These are phyloP conservation scores for Halcyon malimbica DNA, from an alignment of 2,113 vertebrate species.

Conservation along the genomic window DNA sequence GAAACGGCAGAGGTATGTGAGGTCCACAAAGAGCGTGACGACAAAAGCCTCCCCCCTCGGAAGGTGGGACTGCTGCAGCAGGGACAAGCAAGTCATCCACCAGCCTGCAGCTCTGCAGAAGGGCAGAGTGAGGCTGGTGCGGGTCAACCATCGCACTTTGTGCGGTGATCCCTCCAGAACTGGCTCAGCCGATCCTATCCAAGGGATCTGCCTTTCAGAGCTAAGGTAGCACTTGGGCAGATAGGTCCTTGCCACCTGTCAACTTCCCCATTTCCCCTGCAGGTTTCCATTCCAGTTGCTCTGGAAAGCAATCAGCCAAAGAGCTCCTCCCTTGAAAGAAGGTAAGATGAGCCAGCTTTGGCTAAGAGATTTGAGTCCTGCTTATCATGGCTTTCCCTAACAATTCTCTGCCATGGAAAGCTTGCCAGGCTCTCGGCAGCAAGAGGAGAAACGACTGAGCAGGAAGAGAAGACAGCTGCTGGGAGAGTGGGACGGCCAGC, in stretches of 20 bases:
- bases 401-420: neutral
- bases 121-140: no score
- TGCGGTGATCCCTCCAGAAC: neutral
- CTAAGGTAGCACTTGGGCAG: neutral
- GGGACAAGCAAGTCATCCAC: no score
- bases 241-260: neutral
- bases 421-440: neutral
- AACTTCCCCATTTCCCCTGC: neutral
- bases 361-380: neutral
- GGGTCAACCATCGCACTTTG: neutral
- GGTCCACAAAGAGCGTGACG: neutral
- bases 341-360: neutral
- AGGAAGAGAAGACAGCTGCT: neutral
- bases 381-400: neutral
- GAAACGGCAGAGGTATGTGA: neutral
- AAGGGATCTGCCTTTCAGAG: neutral
- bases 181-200: neutral
- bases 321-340: neutral
- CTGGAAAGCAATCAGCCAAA: neutral
- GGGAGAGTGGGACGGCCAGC: neutral
- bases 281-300: neutral
- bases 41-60: neutral
- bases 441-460: neutral
- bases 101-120: no score
- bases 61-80: neutral